Percentiles rank a stretch among this genome's conserved stretches.
Evolutionary conservation across 2,797 vertebrate species (phyloP).

Genomic region (Pempheris klunzingeri): DNA sequence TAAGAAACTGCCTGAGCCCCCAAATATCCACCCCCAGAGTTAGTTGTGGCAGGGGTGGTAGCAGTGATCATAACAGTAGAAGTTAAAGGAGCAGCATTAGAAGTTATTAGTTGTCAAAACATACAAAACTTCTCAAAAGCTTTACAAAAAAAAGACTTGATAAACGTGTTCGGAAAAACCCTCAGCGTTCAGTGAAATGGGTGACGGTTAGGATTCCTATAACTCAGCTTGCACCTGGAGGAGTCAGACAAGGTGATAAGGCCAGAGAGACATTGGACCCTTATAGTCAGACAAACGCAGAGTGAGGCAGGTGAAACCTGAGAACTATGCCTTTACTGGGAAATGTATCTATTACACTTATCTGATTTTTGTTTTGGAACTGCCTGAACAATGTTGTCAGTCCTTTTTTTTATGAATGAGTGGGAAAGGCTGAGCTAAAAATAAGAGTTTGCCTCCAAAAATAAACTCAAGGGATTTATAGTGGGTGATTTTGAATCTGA

Average conservation of each 20-base stretch:
- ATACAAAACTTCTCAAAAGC: constrained; percentile 19
- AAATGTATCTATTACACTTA: background rate
- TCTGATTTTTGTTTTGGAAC: constrained; percentile 38
- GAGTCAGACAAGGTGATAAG: constrained; percentile 68
- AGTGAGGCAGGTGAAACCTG: constrained; percentile 30
- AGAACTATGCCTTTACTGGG: background rate
- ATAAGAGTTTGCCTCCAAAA: constrained; percentile 45
- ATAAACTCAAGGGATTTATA: constrained; percentile 16
- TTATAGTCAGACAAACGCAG: constrained; percentile 21
- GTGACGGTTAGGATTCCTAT: constrained; percentile 79
- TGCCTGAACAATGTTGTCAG: background rate
- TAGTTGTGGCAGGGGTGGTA: background rate
- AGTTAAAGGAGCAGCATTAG: background rate
- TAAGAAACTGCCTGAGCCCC: background rate
- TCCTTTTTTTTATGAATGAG: background rate
- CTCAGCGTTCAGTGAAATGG: constrained; percentile 50
- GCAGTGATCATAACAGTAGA: background rate
- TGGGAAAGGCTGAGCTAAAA: constrained; percentile 29
- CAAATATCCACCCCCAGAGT: background rate
- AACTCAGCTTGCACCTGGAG: constrained; percentile 81
- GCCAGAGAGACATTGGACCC: constrained; percentile 59
- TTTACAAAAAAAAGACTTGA: constrained; percentile 64
- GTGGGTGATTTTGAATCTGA: background rate
- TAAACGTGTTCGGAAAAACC: constrained; percentile 82
- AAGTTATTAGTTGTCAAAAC: constrained; percentile 26